Evolutionary conservation across 2,888 invertebrate genomes (phyloP), one percentile per base, ranked within the genome.

Genomic region (Helobdella robusta): DNA sequence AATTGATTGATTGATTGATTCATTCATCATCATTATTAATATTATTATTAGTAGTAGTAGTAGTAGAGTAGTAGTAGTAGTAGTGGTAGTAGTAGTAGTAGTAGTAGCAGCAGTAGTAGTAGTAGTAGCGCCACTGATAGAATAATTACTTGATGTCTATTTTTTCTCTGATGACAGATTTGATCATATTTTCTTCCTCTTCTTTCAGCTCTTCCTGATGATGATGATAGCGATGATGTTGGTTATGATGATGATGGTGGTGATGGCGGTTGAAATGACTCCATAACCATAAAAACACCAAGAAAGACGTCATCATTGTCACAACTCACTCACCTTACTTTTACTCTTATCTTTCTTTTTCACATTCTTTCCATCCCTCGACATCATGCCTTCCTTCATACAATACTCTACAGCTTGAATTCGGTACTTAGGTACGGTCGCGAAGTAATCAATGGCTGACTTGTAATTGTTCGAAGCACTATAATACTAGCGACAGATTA

Each of bases 401-500:
- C 85, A 81, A 78, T 86, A 71, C 80, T 84, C 82, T 63, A 81
- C 75, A 2, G 92, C 92, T 62, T 75, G 72, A 28, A 76, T 71
- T 59, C 91, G 84, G 79, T 92, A 92, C 78, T 91, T 92, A 67
- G 89, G 90, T 69, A 89, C 86, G 30, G 87, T 86, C 78, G 88
- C 85, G 73, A 92, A 87, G 77, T 91, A 91, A 74, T 86, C 87
- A 46, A 94, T 88, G 34, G 92, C 92, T 30, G 87, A 85, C 71
- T 89, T 86, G 75, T 84, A 84, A 68, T 84, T 84, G 70, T 80
- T 81, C 75, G 79, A 79, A 3, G 81, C 81, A 58, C 80, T 80
- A 66, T 79, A 77, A 74, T 82, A 83, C 82, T 83, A 44, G 15
- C 11, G 11, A 44, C 18, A 18, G 18, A 18, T 15, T 11, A 18